phyloP scores from a whole-genome alignment of 2,888 invertebrate genomes.

The Stegana nigrithorax region DNA sequence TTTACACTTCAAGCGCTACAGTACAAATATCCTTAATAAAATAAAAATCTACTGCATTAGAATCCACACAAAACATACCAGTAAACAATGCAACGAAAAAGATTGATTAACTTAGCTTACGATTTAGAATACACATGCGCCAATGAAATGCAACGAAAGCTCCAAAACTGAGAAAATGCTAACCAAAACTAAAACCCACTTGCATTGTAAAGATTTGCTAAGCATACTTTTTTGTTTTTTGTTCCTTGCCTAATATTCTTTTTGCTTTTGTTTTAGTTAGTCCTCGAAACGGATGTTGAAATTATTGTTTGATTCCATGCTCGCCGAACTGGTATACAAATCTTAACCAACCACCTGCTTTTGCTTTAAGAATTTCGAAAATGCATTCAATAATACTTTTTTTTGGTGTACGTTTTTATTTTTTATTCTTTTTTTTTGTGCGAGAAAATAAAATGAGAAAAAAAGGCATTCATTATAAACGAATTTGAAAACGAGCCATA shows the following conservation, averaged over 20 bases:
- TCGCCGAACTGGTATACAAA: conserved; percentile 23
- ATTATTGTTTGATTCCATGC: conserved; percentile 51
- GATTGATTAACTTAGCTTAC: conserved; percentile 15
- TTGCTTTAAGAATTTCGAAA: background rate
- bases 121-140: background rate
- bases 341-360: background rate
- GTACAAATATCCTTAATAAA: background rate
- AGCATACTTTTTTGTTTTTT: background rate
- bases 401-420: background rate
- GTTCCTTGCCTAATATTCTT: conserved; percentile 7
- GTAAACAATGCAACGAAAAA: conserved; percentile 18
- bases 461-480: background rate
- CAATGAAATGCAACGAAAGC: background rate
- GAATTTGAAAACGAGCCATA: too few relatives aligned
- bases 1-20: too few relatives aligned
- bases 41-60: background rate
- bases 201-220: background rate
- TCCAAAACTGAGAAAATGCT: background rate
- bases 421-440: background rate
- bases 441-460: too few relatives aligned
- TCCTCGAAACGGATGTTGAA: conserved; percentile 62
- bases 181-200: background rate
- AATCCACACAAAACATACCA: conserved; percentile 8
- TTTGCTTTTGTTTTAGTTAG: conserved; percentile 51
- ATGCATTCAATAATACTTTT: conserved; percentile 5